Evolutionary conservation across 2,113 vertebrate genomes (phyloP), one percentile per base, ranked within the genome.

Genomic region (Brachirus orientalis): DNA sequence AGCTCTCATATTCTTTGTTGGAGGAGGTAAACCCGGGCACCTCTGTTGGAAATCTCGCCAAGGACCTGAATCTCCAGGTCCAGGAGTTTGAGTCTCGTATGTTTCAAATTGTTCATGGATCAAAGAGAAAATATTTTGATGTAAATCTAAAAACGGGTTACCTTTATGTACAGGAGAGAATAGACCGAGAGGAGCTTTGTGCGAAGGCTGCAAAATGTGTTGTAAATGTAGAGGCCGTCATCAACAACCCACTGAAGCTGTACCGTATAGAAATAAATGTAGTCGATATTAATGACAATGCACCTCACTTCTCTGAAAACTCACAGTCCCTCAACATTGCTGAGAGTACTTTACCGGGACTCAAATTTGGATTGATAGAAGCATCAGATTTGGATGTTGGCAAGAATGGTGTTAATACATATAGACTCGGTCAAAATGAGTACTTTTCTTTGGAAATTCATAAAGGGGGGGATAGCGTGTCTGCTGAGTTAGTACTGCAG

Each of bases 281-380:
- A 50, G 16, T 74, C 0, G 90, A 92, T 47, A 69, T 91, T 17
- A 92, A 92, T 33, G 90, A 90, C 22, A 89, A 92, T 52, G 47
- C 89, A 0, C 91, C 91, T 0, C 18, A 52, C 69, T 92, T 92
- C 46, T 14, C 69, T 0, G 82, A 86, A 7, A 47, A 2, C 2
- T 3, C 62, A 6, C 80, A 86, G 47, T 63, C 63, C 17, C 40
- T 89, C 28, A 64, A 86, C n/a, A 78, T 88, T 50, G 63, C 83
- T 6, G 90, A 92, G 63, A 85, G 53, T 11, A 68, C 82, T 1
- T 33, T 66, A 12, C 64, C 76, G 4, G 90, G 91, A 0, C 65
- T 50, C 0, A 83, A 45, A 63, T 91, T 90, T 67, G 74, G 65
- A 35, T 62, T 86, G 1, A 40, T 79, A 4, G 79, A 50, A 0